Base-by-base conservation (phyloP, 2,888 invertebrate species). In the Cataglyphis livida region DNA sequence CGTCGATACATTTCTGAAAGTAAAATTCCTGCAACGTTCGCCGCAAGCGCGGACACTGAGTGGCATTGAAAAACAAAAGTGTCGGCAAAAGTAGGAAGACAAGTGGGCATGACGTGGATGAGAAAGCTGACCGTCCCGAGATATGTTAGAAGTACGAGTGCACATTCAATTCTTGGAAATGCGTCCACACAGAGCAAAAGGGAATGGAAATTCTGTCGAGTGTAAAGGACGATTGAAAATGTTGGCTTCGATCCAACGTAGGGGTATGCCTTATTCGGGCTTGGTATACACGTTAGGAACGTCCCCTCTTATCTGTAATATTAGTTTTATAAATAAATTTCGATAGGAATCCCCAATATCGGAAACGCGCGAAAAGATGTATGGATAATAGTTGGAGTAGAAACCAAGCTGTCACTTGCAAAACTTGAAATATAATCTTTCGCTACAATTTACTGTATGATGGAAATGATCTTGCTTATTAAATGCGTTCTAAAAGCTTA, bases 141-240 rank as follows among this genome's bases (percentile, higher is more conserved):
- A 85, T 73, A 89, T 75, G 89, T 88, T 87, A 86, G 89, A 86
- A 88, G 87, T 92, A 90, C 87, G 90, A 90, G 91, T 35, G 91
- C 88, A 91, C 89, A 91, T 93, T 93, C 88, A 90, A 92, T 91
- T 90, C 87, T 84, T 82, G 82, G 87, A 91, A 92, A 91, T 91
- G 91, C 91, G 90, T 91, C 88, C 90, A 90, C 89, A 82, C 73
- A 82, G 81, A 79, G 75, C 84, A 82, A 87, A 81, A 81, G 65
- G 74, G 64, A 82, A 54, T 51, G 84, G 79, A 59, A 70, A 54
- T 85, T 81, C 87, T 79, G 87, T 86, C 89, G 89, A 86, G 89
- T 85, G 90, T 88, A 92, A 92, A 91, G 90, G 90, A 87, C 92
- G 92, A 93, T 93, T 92, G 92, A 92, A 93, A 93, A 92, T 84